A percentile compares a stretch with the other conserved stretches of the same genome.
These are phyloP conservation scores for Campylorhamphus procurvoides DNA, from an alignment of 2,113 vertebrate species.

Conservation along the genomic window DNA sequence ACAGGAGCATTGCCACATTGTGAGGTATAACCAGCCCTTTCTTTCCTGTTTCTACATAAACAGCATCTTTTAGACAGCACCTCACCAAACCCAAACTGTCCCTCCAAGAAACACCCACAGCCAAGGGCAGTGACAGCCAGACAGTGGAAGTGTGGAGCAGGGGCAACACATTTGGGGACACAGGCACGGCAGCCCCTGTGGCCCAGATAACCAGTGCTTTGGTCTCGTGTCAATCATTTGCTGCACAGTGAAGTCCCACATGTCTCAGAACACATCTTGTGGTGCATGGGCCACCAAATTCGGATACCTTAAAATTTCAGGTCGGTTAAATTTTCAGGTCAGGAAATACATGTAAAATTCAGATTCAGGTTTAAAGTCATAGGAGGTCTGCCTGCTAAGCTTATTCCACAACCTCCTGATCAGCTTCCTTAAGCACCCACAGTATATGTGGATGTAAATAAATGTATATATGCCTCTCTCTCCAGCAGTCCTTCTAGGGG, in stretches of 20 bases:
- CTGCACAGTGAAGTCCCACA: neutral
- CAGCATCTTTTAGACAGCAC: neutral
- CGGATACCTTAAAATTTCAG: neutral
- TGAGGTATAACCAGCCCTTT: neutral
- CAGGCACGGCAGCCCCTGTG: neutral
- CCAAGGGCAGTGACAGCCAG: rapidly evolving
- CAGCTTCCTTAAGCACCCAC: neutral
- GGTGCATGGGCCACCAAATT: neutral
- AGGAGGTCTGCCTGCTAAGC: neutral
- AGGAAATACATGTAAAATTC: neutral
- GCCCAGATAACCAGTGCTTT: neutral
- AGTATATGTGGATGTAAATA: neutral
- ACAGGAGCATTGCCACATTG: neutral
- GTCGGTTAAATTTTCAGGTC: too few relatives aligned
- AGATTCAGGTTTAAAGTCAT: neutral
- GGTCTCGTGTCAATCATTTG: neutral
- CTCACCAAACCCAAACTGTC: neutral
- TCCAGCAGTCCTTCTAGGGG: neutral
- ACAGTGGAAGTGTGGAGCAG: neutral
- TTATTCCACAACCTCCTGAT: neutral
- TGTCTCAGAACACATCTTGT: neutral
- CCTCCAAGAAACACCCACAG: neutral
- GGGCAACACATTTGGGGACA: rapidly evolving
- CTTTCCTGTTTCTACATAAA: neutral
- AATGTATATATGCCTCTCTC: neutral